Base-by-base conservation (phyloP, 2,888 invertebrate genomes). In the Eurois occulta region DNA sequence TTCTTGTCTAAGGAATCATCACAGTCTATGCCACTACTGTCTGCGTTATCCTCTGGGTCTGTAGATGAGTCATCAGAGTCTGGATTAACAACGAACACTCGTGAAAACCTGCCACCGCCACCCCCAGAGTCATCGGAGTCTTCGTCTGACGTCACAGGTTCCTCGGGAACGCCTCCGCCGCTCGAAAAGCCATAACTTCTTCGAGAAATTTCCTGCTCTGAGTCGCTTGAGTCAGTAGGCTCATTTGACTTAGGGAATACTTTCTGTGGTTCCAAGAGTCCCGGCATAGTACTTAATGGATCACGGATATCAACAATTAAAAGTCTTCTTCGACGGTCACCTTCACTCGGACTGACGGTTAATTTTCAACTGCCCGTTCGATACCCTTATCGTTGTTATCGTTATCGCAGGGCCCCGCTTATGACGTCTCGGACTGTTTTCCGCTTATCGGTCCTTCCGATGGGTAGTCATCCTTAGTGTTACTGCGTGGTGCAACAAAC, bases 1-100 rank as follows among this genome's bases (percentile, higher is more conserved):
- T 95, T 96, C 88, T 94, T 95, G 86, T 96, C 96, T 87, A 97
- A 97, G 81, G 97, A 97, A 90, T 98, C 98, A 46, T 97, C 97
- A 68, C 97, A 97, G 87, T 97, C 97, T 69, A 96, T 97, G 60
- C 97, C 97, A 76, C 97, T 96, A 81, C 96, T 96, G 80, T 97
- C 97, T 1, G 97, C 97, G 77, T 97, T 97, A 86, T 97, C 96
- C 72, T 97, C 97, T 55, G 97, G 94, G 71, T 97, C 97, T 0
- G 97, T 97, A 5, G 97, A 97, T 6, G 97, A 97, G 67, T 97
- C 97, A n/a, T 95, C 95, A 16, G 75, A 67, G 60, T 81, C 75
- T 16, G 97, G 97, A 89, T 98, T 98, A n/a, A 98, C 98, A 1
- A 98, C 97, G 90, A 98, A 98, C 38, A 98, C 97, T 76, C 97